Conservation (phyloP, 1,140 invertebrate species). For the Micrasema minimum region DNA sequence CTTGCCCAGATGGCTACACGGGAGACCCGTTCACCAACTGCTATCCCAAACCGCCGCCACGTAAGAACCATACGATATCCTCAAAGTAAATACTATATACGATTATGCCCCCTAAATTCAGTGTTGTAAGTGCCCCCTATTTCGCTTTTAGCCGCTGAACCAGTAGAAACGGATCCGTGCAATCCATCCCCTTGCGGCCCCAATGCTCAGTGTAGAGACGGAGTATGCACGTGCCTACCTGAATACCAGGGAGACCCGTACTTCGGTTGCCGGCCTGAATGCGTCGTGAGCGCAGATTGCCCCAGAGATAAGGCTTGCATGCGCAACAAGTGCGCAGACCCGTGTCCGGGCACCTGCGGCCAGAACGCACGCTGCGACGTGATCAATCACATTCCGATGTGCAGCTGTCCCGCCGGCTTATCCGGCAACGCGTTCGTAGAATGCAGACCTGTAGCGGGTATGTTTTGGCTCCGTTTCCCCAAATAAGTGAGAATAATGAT, state of each 20-base stretch:
- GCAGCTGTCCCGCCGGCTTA: constrained; percentile 72
- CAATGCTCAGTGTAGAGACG: constrained; percentile 71
- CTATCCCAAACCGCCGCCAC: constrained; percentile 57
- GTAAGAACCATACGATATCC: constrained; percentile 9
- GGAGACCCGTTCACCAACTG: constrained; percentile 77
- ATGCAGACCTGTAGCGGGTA: constrained; percentile 67
- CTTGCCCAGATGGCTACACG: constrained; percentile 73
- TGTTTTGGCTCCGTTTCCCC: constrained; percentile 40
- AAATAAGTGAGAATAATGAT: not conserved
- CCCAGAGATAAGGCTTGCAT: constrained; percentile 74
- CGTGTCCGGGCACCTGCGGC: constrained; percentile 76
- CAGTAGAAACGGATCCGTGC: constrained; percentile 66
- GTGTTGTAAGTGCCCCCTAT: constrained; percentile 54
- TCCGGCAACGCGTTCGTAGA: constrained; percentile 73
- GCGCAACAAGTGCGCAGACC: constrained; percentile 76
- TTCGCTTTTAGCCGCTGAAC: constrained; percentile 62
- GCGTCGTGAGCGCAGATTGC: constrained; percentile 76
- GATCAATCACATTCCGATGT: constrained; percentile 76
- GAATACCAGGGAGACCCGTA: constrained; percentile 79
- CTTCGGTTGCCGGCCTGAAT: constrained; percentile 75
- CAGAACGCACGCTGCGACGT: constrained; percentile 75
- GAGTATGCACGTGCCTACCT: constrained; percentile 71
- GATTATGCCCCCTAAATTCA: constrained; percentile 59
- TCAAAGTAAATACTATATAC: not conserved
- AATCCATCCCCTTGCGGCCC: constrained; percentile 78